Base-by-base conservation (phyloP, 2,797 vertebrate species). In the Cyclura pinguis region DNA sequence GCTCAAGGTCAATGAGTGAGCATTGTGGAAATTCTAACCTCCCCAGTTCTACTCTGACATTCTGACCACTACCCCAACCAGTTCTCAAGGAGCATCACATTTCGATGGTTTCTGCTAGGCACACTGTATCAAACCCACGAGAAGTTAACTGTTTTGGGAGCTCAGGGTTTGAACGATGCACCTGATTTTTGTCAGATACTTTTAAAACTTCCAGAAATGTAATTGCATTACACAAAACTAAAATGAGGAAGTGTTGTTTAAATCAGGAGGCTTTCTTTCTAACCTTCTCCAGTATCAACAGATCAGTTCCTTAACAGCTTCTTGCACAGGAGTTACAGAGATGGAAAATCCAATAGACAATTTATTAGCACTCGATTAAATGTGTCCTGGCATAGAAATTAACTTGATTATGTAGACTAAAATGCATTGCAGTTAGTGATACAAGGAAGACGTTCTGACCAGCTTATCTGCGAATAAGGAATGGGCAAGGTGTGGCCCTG, bases 301-400 rank as follows among this genome's bases (percentile, higher is more conserved):
- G 72, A 59, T 59, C 57, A 59, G 18, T 76, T 59, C 59, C 52
- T 18, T 57, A 86, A 47, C 38, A 24, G 35, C 85, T 86, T 86
- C n/a, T 52, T 76, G 52, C 22, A 7, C n/a, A 57, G 55, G n/a
- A 29, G 52, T 18, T n/a, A 76, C n/a, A 88, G 89, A 50, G 57
- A 83, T 24, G 22, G 55, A 89, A 89, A 89, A 95, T 85, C 88
- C 88, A 91, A 69, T 2, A 32, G 50, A 76, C 42, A 90, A 91
- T 91, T 77, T 84, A 32, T 86, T 86, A 86, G 50, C 86, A 86
- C 22, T n/a, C 87, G 90, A 90, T 86, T 94, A 91, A 91, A 92
- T 52, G 64, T 52, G 83, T 88, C 87, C 72, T 82, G 64, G 14
- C 88, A 72, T 35, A 80, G 72, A 92, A 93, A 86, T 76, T 85